Evolutionary conservation across 2,888 invertebrate species (phyloP), one percentile per base, ranked within the genome.

Genomic region (Oxyteleia sp.): DNA sequence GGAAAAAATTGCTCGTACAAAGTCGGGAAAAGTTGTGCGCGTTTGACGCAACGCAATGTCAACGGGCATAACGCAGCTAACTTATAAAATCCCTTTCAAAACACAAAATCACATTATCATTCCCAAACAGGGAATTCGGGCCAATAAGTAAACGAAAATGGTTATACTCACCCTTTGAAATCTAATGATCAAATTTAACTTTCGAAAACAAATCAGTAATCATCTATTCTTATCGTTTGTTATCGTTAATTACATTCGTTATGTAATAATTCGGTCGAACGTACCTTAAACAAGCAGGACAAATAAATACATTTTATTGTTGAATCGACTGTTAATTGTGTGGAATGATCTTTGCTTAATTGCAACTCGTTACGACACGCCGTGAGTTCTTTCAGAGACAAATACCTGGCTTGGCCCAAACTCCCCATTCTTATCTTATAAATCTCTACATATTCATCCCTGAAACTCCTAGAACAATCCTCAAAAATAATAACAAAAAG

Each of bases 51-150:
- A 32, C 7, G 10, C 8, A 32, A 32, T 32, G 32, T 8, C 10
- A 4, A 32, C 4, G 10, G 10, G 1, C 4, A 32, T 10, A 32
- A 32, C 32, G 10, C 32, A 32, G 32, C 32, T 32, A 32, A 32
- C 8, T 32, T 32, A 10, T 10, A 8, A 32, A 32, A 10, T 32
- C 32, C 32, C 32, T 32, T 32, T 32, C 32, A 32, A 32, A 32
- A 32, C 8, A 32, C 32, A 10, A 32, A 32, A 32, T 4, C 32
- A 45, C 10, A 18, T 45, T 16, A 45, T 15, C 26, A 26, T 18
- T 47, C 57, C 32, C 16, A 43, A 69, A 69, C n/a, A 69, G 78
- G 78, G 78, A 78, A 78, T 78, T 78, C 69, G 47, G 78, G 78
- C 78, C 78, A 78, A 49, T 49, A 45, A n/a, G n/a, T n/a, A n/a